phyloP scores from a whole-genome alignment of 1,140 invertebrate genomes.

The Conus ventricosus region DNA sequence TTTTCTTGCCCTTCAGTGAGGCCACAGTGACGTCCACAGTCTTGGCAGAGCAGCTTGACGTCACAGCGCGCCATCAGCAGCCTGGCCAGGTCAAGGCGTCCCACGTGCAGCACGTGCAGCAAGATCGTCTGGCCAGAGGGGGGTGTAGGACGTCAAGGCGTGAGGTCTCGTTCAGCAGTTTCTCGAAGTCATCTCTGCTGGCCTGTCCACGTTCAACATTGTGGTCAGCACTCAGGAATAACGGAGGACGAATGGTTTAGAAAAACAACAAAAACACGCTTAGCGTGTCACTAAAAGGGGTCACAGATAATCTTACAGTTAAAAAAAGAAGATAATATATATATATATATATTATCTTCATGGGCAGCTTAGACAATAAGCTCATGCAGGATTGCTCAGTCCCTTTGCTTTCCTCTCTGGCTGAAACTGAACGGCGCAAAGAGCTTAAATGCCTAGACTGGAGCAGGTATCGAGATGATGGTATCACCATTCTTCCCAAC shows the following conservation, averaged over 20 bases:
- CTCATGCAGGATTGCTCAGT: no score
- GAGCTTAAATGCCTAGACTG: no score
- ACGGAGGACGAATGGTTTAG: neutral
- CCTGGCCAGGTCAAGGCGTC: constrained; percentile 39
- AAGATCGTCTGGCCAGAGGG: constrained; percentile 53
- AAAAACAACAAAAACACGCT: neutral
- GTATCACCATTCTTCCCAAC: no score
- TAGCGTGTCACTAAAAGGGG: neutral
- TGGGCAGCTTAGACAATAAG: no score
- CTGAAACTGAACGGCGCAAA: no score
- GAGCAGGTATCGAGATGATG: no score
- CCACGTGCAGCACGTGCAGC: constrained; percentile 52
- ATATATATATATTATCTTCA: no score
- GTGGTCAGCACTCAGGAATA: neutral
- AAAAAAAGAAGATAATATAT: no score
- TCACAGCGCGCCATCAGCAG: constrained; percentile 48
- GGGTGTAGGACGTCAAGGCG: constrained; percentile 37
- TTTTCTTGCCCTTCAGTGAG: constrained; percentile 51
- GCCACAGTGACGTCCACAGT: constrained; percentile 47
- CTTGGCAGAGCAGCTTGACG: constrained; percentile 43
- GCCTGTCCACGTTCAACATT: neutral
- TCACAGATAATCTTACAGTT: no score
- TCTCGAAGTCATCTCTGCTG: neutral
- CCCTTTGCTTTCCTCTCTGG: no score
- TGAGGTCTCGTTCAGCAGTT: neutral